Evolutionary conservation across 1,140 invertebrate genomes (phyloP).

Genomic region (Kradibia gibbosae): DNA sequence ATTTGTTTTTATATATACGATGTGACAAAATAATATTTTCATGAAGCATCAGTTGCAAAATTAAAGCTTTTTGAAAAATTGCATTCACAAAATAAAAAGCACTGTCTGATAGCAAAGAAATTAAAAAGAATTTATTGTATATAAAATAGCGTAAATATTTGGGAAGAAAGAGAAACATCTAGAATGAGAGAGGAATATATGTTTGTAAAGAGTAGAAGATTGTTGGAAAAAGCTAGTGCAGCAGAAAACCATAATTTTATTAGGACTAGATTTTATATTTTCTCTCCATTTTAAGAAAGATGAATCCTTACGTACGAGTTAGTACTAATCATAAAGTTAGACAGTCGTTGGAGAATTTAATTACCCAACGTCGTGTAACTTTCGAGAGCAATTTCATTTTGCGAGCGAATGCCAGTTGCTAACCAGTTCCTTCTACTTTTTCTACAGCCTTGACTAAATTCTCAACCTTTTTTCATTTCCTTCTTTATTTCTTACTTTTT

Average conservation of each 20-base stretch:
- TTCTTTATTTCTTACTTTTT: slow-evolving; percentile 5
- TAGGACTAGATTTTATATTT: background rate
- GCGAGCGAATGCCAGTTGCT: slow-evolving; percentile 48
- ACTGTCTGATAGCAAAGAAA: no score
- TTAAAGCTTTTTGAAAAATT: no score
- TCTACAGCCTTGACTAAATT: slow-evolving; percentile 12
- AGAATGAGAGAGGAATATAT: no score
- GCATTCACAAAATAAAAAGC: no score
- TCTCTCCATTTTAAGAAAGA: background rate
- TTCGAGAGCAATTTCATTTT: slow-evolving; percentile 59
- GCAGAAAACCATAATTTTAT: slow-evolving; percentile 44
- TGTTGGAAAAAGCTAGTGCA: no score
- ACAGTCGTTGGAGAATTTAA: slow-evolving; percentile 59
- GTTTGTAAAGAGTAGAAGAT: no score
- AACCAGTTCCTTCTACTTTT: slow-evolving; percentile 21
- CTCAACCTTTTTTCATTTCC: slow-evolving; percentile 5
- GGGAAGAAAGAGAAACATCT: no score
- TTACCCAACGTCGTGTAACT: slow-evolving; percentile 57
- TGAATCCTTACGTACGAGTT: slow-evolving; percentile 43
- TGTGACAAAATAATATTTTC: no score
- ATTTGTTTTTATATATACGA: no score
- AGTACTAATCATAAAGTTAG: slow-evolving; percentile 58
- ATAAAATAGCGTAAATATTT: no score
- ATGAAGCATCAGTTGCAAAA: no score
- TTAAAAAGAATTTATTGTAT: no score